Evolutionary conservation across 2,888 invertebrate species (phyloP), one percentile per base, ranked within the genome.

Genomic region (Acanthosoma haemorrhoidale): DNA sequence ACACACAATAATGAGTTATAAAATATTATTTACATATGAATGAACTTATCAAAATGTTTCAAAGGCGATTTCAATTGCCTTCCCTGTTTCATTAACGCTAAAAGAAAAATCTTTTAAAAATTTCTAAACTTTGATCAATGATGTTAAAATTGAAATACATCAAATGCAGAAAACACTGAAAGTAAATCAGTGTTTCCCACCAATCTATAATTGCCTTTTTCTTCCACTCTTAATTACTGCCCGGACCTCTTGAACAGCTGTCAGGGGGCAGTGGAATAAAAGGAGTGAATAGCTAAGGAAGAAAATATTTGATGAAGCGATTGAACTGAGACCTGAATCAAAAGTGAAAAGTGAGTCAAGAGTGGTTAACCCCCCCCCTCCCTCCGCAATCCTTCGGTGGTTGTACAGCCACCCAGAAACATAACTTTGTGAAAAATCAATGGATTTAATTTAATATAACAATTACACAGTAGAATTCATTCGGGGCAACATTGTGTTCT

Each of bases 361-460:
- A 43, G 21, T 31, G 25, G 36, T 13, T 36, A 8, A 9, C 36
- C 36, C 8, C 36, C 36, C 8, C 36, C 36, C 36, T 36, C 13
- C 13, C 36, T 36, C 36, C 13, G 8, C 13, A 13, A 8, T 36
- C n/a, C 16, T 60, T 13, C 11, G 60, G 34, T 31, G 31, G 29
- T 31, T 60, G 18, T 31, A 16, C 32, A 5, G 34, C 15, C 9
- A 13, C 21, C 21, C 32, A 8, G 15, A 39, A 36, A 15, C 15
- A 31, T 39, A 39, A 71, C 69, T 71, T 51, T 29, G 21, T 16
- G 70, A 69, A 71, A 72, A 73, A 73, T 73, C 73, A 69, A 73
- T 73, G 69, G 72, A 64, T 73, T 73, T 73, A 73, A 73, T 73
- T 73, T 73, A 72, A 73, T 73, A 72, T 71, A 73, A 73, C 72